These are phyloP conservation scores for Mergus octosetaceus DNA, from an alignment of 2,797 vertebrate species.

Conservation along the genomic window DNA sequence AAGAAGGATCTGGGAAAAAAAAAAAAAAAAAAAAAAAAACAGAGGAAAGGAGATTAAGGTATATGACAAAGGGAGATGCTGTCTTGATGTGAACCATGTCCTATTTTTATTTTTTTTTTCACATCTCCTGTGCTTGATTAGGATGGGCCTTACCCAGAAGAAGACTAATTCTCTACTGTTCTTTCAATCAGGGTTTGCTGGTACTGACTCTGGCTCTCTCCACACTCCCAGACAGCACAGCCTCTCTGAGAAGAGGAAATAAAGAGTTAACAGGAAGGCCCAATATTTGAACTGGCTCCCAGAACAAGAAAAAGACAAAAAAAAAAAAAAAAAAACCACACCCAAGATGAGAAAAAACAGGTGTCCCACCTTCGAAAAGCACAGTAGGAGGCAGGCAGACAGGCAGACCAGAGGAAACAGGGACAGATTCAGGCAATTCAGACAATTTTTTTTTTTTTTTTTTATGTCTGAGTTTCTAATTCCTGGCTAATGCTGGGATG, in stretches of 20 bases:
- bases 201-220: neutral
- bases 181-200: neutral
- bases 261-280: neutral
- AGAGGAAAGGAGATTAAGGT: neutral
- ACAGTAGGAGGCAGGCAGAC: neutral
- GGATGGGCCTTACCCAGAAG: neutral
- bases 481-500: neutral
- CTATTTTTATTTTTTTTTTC: too few relatives aligned
- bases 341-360: neutral
- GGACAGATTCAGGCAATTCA: neutral
- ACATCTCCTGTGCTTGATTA: neutral
- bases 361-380: neutral
- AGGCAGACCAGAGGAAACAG: neutral
- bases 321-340: neutral
- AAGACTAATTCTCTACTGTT: neutral
- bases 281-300: neutral
- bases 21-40: neutral
- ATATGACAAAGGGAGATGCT: neutral
- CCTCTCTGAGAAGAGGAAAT: neutral
- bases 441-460: neutral
- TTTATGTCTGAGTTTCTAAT: slow-evolving; percentile 7
- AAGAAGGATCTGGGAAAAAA: neutral
- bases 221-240: neutral
- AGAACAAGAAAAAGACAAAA: neutral
- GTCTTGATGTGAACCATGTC: neutral